A percentile compares a stretch with the other conserved stretches of the same genome.
phyloP scores from a whole-genome alignment of 2,113 vertebrate genomes.

The Eretmochelys imbricata region DNA sequence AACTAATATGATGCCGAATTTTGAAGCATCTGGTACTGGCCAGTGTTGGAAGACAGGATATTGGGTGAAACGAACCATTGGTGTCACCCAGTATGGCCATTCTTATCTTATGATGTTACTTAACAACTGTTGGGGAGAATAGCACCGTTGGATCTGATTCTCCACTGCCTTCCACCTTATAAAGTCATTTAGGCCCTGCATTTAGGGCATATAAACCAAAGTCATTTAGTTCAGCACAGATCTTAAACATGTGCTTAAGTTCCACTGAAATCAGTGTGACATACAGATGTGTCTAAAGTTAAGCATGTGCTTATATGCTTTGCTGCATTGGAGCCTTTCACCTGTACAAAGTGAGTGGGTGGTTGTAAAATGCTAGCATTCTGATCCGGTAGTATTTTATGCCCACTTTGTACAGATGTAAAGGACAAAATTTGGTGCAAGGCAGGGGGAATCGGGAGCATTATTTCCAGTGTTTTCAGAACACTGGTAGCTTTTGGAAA shows the following conservation, averaged over 20 bases:
- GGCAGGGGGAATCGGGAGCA: neutral
- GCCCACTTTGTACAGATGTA: neutral
- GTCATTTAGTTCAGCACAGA: neutral
- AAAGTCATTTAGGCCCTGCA: neutral
- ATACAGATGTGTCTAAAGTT: neutral
- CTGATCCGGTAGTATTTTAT: neutral
- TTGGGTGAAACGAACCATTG: neutral
- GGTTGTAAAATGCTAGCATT: neutral
- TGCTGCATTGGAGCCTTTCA: neutral
- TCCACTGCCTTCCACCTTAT: accelerated
- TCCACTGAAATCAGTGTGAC: neutral
- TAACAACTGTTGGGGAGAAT: neutral
- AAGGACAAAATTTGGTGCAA: neutral
- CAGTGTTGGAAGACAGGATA: neutral
- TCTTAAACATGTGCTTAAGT: neutral
- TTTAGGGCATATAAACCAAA: too few relatives aligned
- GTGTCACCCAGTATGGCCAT: neutral
- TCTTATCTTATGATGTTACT: neutral
- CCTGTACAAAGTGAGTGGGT: neutral
- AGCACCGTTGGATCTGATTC: neutral
- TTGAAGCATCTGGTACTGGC: neutral
- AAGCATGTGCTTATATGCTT: neutral
- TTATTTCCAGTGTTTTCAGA: neutral
- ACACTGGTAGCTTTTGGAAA: neutral
- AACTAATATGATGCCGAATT: neutral